These are phyloP conservation scores for Bellardia bayeri DNA, from an alignment of 2,888 invertebrate genomes.

Conservation along the genomic window DNA sequence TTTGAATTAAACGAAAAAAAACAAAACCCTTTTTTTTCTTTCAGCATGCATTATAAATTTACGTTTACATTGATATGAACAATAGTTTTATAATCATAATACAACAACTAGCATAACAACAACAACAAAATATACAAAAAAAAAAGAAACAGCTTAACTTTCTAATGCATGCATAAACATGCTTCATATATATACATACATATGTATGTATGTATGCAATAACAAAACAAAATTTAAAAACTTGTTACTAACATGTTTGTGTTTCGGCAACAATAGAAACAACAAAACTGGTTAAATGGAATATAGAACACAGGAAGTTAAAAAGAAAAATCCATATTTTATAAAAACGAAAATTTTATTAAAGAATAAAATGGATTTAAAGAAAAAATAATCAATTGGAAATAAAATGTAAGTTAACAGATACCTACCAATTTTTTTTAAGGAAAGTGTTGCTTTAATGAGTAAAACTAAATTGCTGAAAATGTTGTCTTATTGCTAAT, in stretches of 20 bases:
- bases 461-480: too few species aligned
- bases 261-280: slow-evolving; percentile 16
- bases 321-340: not conserved
- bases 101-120: not conserved
- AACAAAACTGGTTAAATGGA: slow-evolving; percentile 7
- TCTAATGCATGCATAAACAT: slow-evolving; percentile 40
- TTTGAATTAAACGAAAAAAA: too few species aligned
- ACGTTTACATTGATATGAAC: not conserved
- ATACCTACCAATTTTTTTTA: too few species aligned
- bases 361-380: too few species aligned
- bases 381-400: too few species aligned
- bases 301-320: not conserved
- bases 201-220: too few species aligned
- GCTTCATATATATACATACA: not conserved
- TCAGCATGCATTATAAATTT: not conserved
- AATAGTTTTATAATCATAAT: not conserved
- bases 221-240: slow-evolving; percentile 14
- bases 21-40: not conserved
- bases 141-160: slow-evolving; percentile 3
- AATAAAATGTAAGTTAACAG: too few species aligned
- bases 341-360: too few species aligned
- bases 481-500: too few species aligned
- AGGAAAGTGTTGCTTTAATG: too few species aligned
- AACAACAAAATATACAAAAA: not conserved
- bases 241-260: slow-evolving; percentile 26